Evolutionary conservation across 2,888 invertebrate genomes (phyloP), one percentile per base, ranked within the genome.

Genomic region (Eudemis profundana): DNA sequence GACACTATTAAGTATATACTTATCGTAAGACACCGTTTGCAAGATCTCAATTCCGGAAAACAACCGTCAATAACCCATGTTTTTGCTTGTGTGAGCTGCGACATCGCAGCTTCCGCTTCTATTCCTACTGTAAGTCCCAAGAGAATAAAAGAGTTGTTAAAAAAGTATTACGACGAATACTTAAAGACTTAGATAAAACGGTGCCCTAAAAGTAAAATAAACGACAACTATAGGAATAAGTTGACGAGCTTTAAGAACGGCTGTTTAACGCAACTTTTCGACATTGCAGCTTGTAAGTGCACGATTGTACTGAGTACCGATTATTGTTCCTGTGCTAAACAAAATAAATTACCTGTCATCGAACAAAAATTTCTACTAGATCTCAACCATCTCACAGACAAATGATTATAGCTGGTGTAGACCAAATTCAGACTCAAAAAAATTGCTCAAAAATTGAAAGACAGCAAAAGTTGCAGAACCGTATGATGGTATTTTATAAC

Each of bases 361-460:
- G 29, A 29, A 7, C 3, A 29, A 29, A 29, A 29, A 29, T 5
- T 5, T 5, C 7, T 3, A 3, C 7, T 29, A 29, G 29, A 29
- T 7, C n/a, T n/a, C 29, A 29, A 29, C 29, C 1, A 29, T 29
- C 29, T 3, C 4, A 5, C 3, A 29, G 29, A 7, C 29, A 29
- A 5, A 29, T 29, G 29, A 29, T 29, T 1, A 29, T 29, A 29
- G 40, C 46, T 19, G 46, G 46, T 46, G 46, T 46, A 46, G 46
- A 46, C n/a, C 21, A 46, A 46, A 23, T 46, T 4, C 21, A 46
- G 21, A 21, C 23, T 3, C 23, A 46, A 46, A 46, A 46, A 46
- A 46, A 21, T 46, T 46, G 46, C 46, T 21, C 21, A 46, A 46
- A 46, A 46, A 46, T 46, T 23, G n/a, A 46, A 46, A 46, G 46